Base-by-base conservation (phyloP, 1,140 invertebrate species). In the Ostrea denselamellosa region DNA sequence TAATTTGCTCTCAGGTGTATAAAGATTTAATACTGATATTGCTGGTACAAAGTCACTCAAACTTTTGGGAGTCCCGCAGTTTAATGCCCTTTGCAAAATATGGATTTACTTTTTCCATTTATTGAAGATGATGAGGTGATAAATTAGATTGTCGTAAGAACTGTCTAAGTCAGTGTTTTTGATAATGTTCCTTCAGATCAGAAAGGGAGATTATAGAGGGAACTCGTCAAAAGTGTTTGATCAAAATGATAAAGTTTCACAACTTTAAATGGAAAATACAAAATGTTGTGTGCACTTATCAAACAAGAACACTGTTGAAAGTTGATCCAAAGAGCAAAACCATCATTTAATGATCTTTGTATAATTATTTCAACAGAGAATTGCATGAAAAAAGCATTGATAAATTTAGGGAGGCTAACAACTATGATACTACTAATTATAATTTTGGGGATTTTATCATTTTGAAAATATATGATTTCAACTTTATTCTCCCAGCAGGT, bases 71-170 rank as follows among this genome's bases (percentile, higher is more conserved):
- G 9, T 71, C 14, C 28, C 25, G 28, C 14, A 71, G 68, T 71
- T 71, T 71, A 71, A 25, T 71, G 68, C 25, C 68, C 68, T 71
- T 28, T 71, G 68, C 25, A 71, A 71, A 71, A 34, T 71, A 71
- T 71, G 68, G 68, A 71, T 71, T 71, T 71, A 28, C 68, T 71
- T 71, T 71, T 71, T 34, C 68, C 68, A 28, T 71, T 71, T 71
- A 71, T 71, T 71, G 68, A 71, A 71, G 68, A 71, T 71, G 68
- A 71, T 12, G 68, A 14, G 25, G 25, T 71, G 68, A 71, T 71
- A 71, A 71, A 71, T 71, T 71, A 28, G 68, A 22, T 71, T 71
- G 28, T 34, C 68, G 28, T 71, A 71, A 71, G 68, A 71, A 71
- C 68, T 4, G 68, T 71, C 68, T 71, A 71, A 71, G 68, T 71